A percentile compares a stretch with the other conserved stretches of the same genome.
phyloP scores from a whole-genome alignment of 2,888 invertebrate species.

The Drosophila atripex region DNA sequence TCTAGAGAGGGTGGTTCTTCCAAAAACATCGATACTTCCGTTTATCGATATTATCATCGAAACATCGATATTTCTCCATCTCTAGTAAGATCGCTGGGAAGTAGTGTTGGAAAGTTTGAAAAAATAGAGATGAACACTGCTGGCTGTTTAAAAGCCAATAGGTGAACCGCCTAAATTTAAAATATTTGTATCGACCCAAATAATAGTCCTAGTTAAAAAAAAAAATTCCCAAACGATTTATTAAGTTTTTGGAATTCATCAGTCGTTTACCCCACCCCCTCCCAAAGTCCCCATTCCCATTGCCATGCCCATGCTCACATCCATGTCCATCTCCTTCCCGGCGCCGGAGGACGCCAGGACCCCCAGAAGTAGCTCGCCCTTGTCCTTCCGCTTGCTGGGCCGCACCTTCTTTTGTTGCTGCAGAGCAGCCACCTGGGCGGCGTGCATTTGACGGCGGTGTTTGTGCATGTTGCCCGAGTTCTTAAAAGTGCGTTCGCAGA shows the following conservation, averaged over 20 bases:
- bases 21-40: too few relatives aligned
- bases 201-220: not conserved
- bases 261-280: slow-evolving; percentile 22
- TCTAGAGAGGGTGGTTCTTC: not conserved
- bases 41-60: too few relatives aligned
- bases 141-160: not conserved
- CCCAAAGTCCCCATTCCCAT: slow-evolving; percentile 5
- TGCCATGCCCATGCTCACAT: not conserved
- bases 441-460: slow-evolving; percentile 78
- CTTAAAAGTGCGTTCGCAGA: slow-evolving; percentile 80
- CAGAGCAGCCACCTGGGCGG: slow-evolving; percentile 46
- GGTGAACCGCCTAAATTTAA: too few relatives aligned
- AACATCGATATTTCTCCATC: too few relatives aligned
- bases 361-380: slow-evolving; percentile 23
- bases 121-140: not conserved
- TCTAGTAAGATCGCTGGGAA: not conserved
- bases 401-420: slow-evolving; percentile 41
- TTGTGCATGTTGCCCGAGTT: slow-evolving; percentile 80
- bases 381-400: slow-evolving; percentile 42
- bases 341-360: slow-evolving; percentile 10
- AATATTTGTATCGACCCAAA: too few relatives aligned
- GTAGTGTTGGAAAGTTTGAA: not conserved
- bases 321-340: slow-evolving; percentile 12
- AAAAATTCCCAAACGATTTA: slow-evolving; percentile 3
- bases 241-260: slow-evolving; percentile 21